phyloP scores from a whole-genome alignment of 2,888 invertebrate genomes.

The Ochlodes sylvanus region DNA sequence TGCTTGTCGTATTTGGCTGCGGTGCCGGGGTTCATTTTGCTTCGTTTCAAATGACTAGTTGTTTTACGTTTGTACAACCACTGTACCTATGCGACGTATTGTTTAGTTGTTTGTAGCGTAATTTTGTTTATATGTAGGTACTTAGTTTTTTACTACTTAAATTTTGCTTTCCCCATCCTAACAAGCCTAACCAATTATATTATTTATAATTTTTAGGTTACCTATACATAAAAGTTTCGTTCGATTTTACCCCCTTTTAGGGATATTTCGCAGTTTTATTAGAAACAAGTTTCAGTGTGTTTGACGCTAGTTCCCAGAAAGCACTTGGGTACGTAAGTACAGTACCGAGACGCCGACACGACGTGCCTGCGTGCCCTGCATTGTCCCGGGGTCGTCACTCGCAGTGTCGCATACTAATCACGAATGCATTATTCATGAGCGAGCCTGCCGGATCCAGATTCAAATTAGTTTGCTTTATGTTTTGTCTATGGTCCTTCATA shows the following conservation, averaged over 20 bases:
- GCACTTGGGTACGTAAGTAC: neutral
- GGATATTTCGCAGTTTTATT: too few relatives aligned
- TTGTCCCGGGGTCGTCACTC: neutral
- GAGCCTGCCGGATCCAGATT: conserved; percentile 26
- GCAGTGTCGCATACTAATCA: conserved; percentile 11
- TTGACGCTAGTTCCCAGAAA: conserved; percentile 18
- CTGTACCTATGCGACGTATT: too few relatives aligned
- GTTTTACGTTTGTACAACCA: neutral
- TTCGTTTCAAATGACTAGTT: conserved; percentile 1
- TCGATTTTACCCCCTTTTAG: too few relatives aligned
- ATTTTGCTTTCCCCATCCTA: too few relatives aligned
- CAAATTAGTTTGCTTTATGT: conserved; percentile 19
- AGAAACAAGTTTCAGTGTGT: too few relatives aligned
- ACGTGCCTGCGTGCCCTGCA: neutral
- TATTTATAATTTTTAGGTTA: too few relatives aligned
- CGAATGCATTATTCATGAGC: conserved; percentile 25
- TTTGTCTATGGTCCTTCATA: conserved; percentile 17
- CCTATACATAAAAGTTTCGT: too few relatives aligned
- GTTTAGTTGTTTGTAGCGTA: too few relatives aligned
- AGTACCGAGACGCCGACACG: conserved; percentile 6
- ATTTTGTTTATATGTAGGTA: too few relatives aligned
- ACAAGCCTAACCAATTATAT: too few relatives aligned
- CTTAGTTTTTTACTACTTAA: too few relatives aligned
- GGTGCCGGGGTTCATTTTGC: neutral
- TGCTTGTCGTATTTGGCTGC: conserved; percentile 7